Conservation (phyloP, 1,140 invertebrate species). For the Nasonia giraulti region DNA sequence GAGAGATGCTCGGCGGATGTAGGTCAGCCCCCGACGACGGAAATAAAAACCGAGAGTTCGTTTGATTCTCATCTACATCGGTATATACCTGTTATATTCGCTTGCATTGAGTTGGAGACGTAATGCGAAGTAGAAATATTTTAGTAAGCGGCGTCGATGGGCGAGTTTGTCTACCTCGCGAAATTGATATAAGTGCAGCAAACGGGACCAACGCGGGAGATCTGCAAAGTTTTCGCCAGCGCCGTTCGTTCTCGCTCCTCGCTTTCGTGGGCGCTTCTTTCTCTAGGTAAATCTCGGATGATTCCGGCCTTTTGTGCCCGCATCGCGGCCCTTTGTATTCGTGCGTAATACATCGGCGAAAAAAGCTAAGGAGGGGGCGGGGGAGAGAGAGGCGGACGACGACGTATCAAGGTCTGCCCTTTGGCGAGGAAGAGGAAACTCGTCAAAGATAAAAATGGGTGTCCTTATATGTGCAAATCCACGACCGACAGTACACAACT, state of each 20-base stretch:
- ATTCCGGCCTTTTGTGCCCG: neutral
- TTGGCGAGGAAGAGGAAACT: slow-evolving; percentile 26
- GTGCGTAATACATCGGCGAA: neutral
- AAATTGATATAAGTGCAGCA: neutral
- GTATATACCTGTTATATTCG: too few species aligned
- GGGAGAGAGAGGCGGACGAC: neutral
- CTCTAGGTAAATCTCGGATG: neutral
- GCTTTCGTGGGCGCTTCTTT: too few species aligned
- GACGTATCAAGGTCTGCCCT: slow-evolving; percentile 32
- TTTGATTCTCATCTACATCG: too few species aligned
- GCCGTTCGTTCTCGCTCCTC: neutral
- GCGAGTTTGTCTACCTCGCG: neutral
- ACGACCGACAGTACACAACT: too few species aligned
- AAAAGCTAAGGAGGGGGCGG: neutral
- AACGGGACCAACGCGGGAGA: neutral
- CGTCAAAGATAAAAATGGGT: slow-evolving; percentile 5
- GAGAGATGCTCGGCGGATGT: neutral
- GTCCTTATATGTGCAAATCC: neutral
- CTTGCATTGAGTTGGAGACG: too few species aligned
- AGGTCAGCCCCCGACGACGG: neutral
- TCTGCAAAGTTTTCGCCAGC: neutral
- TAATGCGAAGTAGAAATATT: too few species aligned
- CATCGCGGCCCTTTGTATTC: neutral
- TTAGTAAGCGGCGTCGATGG: too few species aligned
- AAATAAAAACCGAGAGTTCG: neutral